phyloP scores from a whole-genome alignment of 2,888 invertebrate genomes.

The Drosophila anomelani region DNA sequence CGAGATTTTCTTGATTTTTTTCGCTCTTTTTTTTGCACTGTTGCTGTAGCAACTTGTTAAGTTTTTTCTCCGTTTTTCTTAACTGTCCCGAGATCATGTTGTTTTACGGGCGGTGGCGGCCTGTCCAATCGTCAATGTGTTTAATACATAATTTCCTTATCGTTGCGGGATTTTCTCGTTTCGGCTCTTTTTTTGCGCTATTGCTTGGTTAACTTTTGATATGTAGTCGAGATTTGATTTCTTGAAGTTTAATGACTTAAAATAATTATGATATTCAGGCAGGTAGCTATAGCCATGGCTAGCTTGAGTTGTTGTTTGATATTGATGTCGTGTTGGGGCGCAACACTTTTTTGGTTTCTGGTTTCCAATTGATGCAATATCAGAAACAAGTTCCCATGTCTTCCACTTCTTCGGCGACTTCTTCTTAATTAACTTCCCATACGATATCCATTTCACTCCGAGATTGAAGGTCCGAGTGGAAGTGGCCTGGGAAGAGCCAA shows the following conservation, averaged over 20 bases:
- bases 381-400: slow-evolving; percentile 63
- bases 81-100: slow-evolving; percentile 71
- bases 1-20: slow-evolving; percentile 41
- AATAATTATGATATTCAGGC: slow-evolving; percentile 72
- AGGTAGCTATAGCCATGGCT: slow-evolving; percentile 12
- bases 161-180: slow-evolving; percentile 52
- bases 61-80: slow-evolving; percentile 51
- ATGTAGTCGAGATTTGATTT: slow-evolving; percentile 67
- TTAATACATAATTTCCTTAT: slow-evolving; percentile 80
- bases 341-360: slow-evolving; percentile 74
- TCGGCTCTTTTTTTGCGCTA: slow-evolving; percentile 22
- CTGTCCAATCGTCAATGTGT: slow-evolving; percentile 72
- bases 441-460: slow-evolving; percentile 69
- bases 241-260: slow-evolving; percentile 72
- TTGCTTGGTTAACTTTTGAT: slow-evolving; percentile 49
- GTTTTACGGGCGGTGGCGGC: slow-evolving; percentile 55
- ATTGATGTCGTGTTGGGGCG: slow-evolving; percentile 39
- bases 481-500: slow-evolving; percentile 36
- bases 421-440: slow-evolving; percentile 74
- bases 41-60: slow-evolving; percentile 69
- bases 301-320: slow-evolving; percentile 10
- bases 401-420: slow-evolving; percentile 33
- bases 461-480: slow-evolving; percentile 36
- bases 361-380: slow-evolving; percentile 43
- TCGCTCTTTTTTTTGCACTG: slow-evolving; percentile 34